Base-by-base conservation (phyloP, 2,888 invertebrate species). In the Philereme vetulata region DNA sequence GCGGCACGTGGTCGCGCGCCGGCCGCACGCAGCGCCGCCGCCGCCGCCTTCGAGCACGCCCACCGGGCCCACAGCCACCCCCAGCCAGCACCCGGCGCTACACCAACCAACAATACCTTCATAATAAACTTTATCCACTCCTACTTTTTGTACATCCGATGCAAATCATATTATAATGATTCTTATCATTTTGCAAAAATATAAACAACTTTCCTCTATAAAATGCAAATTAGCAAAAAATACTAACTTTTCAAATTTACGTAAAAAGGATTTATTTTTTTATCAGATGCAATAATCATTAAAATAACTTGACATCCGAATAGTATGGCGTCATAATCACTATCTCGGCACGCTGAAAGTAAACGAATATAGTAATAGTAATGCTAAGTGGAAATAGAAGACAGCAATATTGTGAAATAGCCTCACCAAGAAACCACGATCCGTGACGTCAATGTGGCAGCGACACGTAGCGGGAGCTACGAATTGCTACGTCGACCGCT, bases 1-100 rank as follows among this genome's bases (percentile, higher is more conserved):
- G 88, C 89, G 78, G 81, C 88, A 88, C 88, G 90, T 88, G 88
- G 88, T 85, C 86, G 85, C 79, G 76, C 80, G 78, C 70, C 66
- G 71, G 68, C 68, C 70, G 64, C 70, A 69, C 47, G 46, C 58
- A 55, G 45, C 84, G 77, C 71, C 73, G 38, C 53, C 47, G 51
- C 36, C 46, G 45, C 58, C 58, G 40, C 50, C 53, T 42, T 42
- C 34, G 11, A 45, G 49, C 59, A 51, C 75, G 69, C 75, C 61
- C 71, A 61, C 64, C 75, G 68, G 38, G 46, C 53, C 46, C 53
- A 4, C 46, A 46, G 36, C 46, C n/a, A 21, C 46, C 38, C 40
- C 46, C 52, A 45, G 43, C 10, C 52, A 49, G n/a, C 60, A 49
- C 34, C 40, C 51, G 35, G 43, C 6, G 33, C n/a, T n/a, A 5